phyloP scores from a whole-genome alignment of 2,113 vertebrate genomes.

The Corythoichthys haematopterus region DNA sequence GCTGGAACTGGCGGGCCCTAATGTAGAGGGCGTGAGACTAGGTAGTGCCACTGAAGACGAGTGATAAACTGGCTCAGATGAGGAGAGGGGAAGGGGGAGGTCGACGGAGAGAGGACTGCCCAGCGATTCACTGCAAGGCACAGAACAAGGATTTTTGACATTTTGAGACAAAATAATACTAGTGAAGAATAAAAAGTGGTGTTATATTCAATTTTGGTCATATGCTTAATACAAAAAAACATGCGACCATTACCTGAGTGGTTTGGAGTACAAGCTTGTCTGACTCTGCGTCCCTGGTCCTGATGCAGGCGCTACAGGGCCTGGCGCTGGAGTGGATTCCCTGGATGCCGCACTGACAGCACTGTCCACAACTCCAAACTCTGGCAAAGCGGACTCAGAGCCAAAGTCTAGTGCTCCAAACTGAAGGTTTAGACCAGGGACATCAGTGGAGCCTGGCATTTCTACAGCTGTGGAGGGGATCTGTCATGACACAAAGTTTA shows the following conservation, averaged over 20 bases:
- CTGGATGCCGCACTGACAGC: constrained; percentile 71
- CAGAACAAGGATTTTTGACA: neutral
- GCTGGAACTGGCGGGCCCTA: constrained; percentile 49
- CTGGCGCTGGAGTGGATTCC: constrained; percentile 52
- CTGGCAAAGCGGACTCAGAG: constrained; percentile 81
- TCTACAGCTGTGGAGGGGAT: constrained; percentile 92
- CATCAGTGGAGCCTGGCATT: constrained; percentile 90
- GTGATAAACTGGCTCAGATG: constrained; percentile 69
- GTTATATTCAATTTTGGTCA: neutral
- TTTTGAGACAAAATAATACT: neutral
- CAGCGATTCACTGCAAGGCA: constrained; percentile 61
- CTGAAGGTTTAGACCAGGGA: constrained; percentile 90
- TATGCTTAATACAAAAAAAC: neutral
- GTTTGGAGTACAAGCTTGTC: constrained; percentile 85
- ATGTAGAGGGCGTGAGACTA: constrained; percentile 61
- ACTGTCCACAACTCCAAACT: constrained; percentile 79
- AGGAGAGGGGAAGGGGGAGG: constrained; percentile 61
- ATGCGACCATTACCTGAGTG: constrained; percentile 71
- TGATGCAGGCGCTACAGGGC: constrained; percentile 25
- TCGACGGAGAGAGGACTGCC: constrained; percentile 60
- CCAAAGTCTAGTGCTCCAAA: constrained; percentile 96
- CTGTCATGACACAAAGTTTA: constrained; percentile 49
- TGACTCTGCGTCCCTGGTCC: constrained; percentile 66
- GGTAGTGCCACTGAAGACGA: constrained; percentile 58
- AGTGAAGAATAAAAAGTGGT: neutral